Conservation (phyloP, 2,113 vertebrate species). For the Balaeniceps rex region DNA sequence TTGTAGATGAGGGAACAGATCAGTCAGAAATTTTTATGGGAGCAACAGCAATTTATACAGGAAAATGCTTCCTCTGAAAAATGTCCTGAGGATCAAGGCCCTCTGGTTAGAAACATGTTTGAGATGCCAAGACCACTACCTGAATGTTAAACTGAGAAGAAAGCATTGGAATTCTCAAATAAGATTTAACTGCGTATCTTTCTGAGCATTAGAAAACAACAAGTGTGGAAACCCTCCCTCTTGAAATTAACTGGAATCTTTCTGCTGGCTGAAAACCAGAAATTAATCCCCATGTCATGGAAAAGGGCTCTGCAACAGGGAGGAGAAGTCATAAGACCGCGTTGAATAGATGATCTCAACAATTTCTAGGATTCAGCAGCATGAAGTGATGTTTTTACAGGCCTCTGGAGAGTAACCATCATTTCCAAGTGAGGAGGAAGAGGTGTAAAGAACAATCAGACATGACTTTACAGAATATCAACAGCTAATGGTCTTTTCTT, state of each 20-base stretch:
- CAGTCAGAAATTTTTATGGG: neutral
- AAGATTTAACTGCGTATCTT: neutral
- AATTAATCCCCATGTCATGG: neutral
- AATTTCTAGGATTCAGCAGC: neutral
- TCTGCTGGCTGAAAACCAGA: neutral
- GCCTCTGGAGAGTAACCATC: neutral
- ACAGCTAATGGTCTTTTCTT: neutral
- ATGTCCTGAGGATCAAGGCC: neutral
- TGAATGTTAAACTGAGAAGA: neutral
- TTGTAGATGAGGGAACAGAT: neutral
- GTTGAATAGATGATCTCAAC: neutral
- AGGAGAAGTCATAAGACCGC: neutral
- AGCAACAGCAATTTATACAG: neutral
- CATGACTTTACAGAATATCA: neutral
- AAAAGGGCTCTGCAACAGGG: neutral
- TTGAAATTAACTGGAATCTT: neutral
- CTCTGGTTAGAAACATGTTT: neutral
- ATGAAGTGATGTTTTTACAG: neutral
- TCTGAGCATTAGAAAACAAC: neutral
- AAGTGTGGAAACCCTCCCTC: neutral
- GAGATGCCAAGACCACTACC: neutral
- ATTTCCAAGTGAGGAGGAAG: neutral
- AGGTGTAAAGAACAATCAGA: neutral
- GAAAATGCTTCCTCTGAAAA: neutral
- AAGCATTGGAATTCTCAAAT: neutral